Evolutionary conservation across 2,113 vertebrate species (phyloP), one percentile per base, ranked within the genome.

Genomic region (Hippocampus mohnikei): DNA sequence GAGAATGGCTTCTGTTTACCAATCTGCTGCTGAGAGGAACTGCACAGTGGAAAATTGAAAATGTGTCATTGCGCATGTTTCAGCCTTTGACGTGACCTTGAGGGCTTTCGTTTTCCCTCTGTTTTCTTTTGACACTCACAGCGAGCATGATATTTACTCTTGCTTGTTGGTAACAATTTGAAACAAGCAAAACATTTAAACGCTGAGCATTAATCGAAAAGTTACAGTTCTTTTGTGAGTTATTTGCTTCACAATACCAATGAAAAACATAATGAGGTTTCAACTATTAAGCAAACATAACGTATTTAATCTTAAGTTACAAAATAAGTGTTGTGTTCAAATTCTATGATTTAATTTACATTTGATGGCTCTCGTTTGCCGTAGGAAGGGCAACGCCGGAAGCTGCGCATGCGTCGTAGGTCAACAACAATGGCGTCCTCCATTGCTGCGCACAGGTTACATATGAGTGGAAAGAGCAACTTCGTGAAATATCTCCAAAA

Each of bases 371-470:
- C 63, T 61, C 59, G 0, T 50, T 70, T 77, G 63, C 91, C 87
- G 85, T 93, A 91, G 61, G 53, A 0, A 20, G 0, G 41, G 0
- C 0, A 1, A 1, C 6, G 2, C 2, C 2, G 52, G 3, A 23
- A 55, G n/a, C 52, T 1, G 70, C 89, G 84, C 92, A 90, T 80
- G 91, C 87, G 88, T 12, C 9, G 1, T 4, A 7, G 0, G 0
- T 23, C 6, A 8, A 20, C 56, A 84, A 20, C 75, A 76, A 93
- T 93, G 93, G 91, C 93, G 88, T 79, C 91, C 81, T 84, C 88
- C 91, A 20, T 85, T 0, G 67, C 70, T 0, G 71, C 80, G 59
- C 85, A 81, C 78, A 85, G 88, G 82, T 83, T 92, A 75, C 84
- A 72, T 59, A 63, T 83, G 81, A 83, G 79, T 27, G 79, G 83